These are phyloP conservation scores for Drosophila greeni DNA, from an alignment of 2,888 invertebrate species.

Conservation along the genomic window DNA sequence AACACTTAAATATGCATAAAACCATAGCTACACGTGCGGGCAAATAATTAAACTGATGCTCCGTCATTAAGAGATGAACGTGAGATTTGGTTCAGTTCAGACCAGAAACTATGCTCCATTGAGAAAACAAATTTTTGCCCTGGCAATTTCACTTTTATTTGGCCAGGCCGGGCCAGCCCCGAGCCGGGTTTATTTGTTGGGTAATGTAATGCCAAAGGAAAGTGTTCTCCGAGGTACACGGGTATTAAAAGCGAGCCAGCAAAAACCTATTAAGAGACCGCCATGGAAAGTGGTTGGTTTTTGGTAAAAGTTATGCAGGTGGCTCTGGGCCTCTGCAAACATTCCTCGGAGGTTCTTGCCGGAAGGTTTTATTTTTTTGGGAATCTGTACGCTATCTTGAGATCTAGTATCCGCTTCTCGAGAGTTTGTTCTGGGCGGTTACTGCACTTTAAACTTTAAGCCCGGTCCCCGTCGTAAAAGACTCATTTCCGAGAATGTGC, in stretches of 20 bases:
- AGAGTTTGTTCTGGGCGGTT: slow-evolving; percentile 2
- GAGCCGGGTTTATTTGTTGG: slow-evolving; percentile 30
- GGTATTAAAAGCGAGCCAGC: slow-evolving; percentile 20
- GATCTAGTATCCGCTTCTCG: slow-evolving; percentile 4
- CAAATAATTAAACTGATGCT: slow-evolving; percentile 60
- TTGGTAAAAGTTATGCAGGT: slow-evolving; percentile 38
- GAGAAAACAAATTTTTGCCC: slow-evolving; percentile 32
- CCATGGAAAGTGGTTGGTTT: slow-evolving; percentile 28
- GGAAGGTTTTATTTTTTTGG: not conserved
- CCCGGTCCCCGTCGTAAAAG: slow-evolving; percentile 19
- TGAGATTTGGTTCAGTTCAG: slow-evolving; percentile 58
- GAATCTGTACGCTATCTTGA: slow-evolving; percentile 22
- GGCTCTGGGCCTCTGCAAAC: slow-evolving; percentile 16
- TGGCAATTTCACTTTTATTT: slow-evolving; percentile 67
- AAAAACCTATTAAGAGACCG: slow-evolving; percentile 16
- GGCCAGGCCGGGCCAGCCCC: slow-evolving; percentile 49
- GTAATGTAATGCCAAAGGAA: slow-evolving; percentile 64
- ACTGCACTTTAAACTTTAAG: slow-evolving; percentile 53
- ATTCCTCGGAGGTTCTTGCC: slow-evolving; percentile 1
- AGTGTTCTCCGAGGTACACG: slow-evolving; percentile 56
- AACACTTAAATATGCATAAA: slow-evolving; percentile 37
- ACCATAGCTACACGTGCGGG: slow-evolving; percentile 56
- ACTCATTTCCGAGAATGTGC: slow-evolving; percentile 55
- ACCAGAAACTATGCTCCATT: slow-evolving; percentile 19
- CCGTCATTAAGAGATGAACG: slow-evolving; percentile 72